Evolutionary conservation across 2,113 vertebrate genomes (phyloP).

Genomic region (Orthonyx spaldingii): DNA sequence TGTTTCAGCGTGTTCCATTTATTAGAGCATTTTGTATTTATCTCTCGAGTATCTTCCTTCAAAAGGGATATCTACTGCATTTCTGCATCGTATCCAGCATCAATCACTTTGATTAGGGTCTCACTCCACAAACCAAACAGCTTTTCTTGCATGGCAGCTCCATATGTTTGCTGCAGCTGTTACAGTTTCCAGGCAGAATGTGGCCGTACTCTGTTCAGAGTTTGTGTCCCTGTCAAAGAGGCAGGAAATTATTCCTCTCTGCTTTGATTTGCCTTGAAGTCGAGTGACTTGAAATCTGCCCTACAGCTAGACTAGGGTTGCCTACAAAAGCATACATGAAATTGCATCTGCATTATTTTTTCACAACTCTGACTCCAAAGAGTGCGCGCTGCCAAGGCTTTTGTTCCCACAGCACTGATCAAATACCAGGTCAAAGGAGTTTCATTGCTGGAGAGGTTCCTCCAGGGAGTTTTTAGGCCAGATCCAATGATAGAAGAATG

Average conservation of each 20-base stretch:
- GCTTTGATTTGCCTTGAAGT: slow-evolving; percentile 39
- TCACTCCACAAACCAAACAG: slow-evolving; percentile 63
- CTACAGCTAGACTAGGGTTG: background rate
- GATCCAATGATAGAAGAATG: background rate
- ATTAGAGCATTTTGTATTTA: slow-evolving; percentile 65
- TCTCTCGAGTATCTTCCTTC: slow-evolving; percentile 40
- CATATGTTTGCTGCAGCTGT: slow-evolving; percentile 82
- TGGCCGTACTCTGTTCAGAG: slow-evolving; percentile 30
- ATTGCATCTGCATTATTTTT: slow-evolving; percentile 12
- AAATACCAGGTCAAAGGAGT: slow-evolving; percentile 49
- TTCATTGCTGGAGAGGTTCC: slow-evolving; percentile 62
- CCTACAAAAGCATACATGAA: background rate
- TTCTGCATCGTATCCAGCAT: slow-evolving; percentile 68
- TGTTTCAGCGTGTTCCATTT: slow-evolving; percentile 54
- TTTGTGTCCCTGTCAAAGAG: slow-evolving; percentile 58
- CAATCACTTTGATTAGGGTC: slow-evolving; percentile 80
- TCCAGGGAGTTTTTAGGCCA: slow-evolving; percentile 45
- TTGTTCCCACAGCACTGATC: slow-evolving; percentile 15
- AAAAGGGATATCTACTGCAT: slow-evolving; percentile 60
- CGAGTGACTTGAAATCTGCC: slow-evolving; percentile 5
- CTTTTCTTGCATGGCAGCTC: slow-evolving; percentile 72
- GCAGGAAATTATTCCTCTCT: slow-evolving; percentile 39
- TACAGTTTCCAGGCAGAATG: slow-evolving; percentile 62
- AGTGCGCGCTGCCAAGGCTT: background rate
- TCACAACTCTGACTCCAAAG: slow-evolving; percentile 27